Base-by-base conservation (phyloP, 2,797 vertebrate genomes). In the Smutsia temminckii region DNA sequence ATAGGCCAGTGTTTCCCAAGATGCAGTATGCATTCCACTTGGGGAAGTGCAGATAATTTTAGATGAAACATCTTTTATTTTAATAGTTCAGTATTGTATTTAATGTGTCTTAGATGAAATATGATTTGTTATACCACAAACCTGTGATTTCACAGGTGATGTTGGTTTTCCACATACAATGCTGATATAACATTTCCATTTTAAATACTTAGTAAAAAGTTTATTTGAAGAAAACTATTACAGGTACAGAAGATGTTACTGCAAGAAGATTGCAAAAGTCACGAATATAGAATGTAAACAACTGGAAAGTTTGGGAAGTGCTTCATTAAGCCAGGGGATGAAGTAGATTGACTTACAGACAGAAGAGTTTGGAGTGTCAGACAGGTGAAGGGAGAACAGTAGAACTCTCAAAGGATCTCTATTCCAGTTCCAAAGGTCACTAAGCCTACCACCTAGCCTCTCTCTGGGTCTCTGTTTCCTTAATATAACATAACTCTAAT, bases 181-280 rank as follows among this genome's bases (percentile, higher is more conserved):
- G 29, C 16, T 84, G 64, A 84, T 75, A 79, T 25, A 85, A 77
- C 83, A 37, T 77, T 94, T 93, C 55, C 53, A 46, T 85, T 85
- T 79, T 68, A 93, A 93, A 55, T n/a, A 40, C 34, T 93, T 72
- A 79, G 84, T 84, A 81, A 85, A 84, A 90, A 92, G 59, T 79
- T 93, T 94, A 94, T 94, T 37, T 77, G 46, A 85, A 79, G 37
- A 81, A 72, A 93, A 90, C 46, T 79, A 57, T 69, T 84, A 92
- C 46, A 72, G 42, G 79, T 20, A 68, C 2, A 83, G 42, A 61
- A 77, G 29, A 83, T 77, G 17, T 83, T 88, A 87, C 77, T 71
- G 66, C 1, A 69, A 80, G 66, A 93, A 61, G 37, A n/a, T 57
- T 32, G n/a, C 34, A 88, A 88, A 94, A 57, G 63, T 87, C 20